These are phyloP conservation scores for Nyctibius grandis DNA, from an alignment of 2,797 vertebrate genomes.

Conservation along the genomic window DNA sequence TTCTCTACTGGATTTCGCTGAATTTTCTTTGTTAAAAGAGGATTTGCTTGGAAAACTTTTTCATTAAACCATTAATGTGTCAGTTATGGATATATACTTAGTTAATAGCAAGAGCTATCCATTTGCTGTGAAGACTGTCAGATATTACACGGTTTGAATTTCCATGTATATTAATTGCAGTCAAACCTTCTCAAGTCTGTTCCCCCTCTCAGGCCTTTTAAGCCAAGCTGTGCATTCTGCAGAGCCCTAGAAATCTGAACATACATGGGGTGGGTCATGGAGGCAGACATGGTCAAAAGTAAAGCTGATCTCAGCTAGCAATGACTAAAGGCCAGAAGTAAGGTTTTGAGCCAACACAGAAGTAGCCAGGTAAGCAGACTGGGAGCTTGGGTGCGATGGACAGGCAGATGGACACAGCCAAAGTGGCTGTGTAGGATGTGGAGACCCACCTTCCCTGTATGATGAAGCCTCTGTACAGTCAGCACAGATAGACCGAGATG, in stretches of 20 bases:
- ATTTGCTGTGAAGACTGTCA: not conserved
- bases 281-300: not conserved
- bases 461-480: not conserved
- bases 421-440: not conserved
- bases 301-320: not conserved
- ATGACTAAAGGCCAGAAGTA: not conserved
- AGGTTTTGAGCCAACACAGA: not conserved
- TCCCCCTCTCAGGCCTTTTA: not conserved
- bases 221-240: not conserved
- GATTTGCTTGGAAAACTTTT: not conserved
- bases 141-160: not conserved
- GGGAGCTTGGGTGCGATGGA: not conserved
- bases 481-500: not conserved
- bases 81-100: not conserved
- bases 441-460: not conserved
- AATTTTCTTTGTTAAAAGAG: not conserved
- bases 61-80: not conserved
- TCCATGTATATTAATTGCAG: not conserved
- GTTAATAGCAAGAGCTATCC: not conserved
- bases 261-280: not conserved
- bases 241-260: not conserved
- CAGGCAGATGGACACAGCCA: not conserved
- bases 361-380: not conserved
- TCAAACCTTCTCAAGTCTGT: not conserved
- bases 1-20: not conserved